Base-by-base conservation (phyloP, 2,113 vertebrate species). In the Nibea coibor region DNA sequence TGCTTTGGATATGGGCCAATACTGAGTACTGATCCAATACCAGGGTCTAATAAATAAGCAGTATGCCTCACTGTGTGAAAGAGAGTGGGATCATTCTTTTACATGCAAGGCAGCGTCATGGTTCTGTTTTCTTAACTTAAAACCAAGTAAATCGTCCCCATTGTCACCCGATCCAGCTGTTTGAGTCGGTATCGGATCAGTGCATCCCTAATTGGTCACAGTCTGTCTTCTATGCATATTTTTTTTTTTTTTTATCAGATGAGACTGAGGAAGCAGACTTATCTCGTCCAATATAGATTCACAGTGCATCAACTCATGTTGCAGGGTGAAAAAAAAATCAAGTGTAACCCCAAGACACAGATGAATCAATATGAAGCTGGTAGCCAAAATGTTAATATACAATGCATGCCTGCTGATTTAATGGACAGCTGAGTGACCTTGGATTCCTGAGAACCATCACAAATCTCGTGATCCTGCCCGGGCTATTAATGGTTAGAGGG, bases 311-410 rank as follows among this genome's bases (percentile, higher is more conserved):
- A 26, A 65, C 65, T 85, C 53, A 12, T 76, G 67, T 83, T 80
- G 69, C 63, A 59, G 43, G 65, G 43, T 62, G 57, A 1, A 35
- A 35, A 35, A 35, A 81, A 83, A 85, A 88, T 84, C 57, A 70
- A 58, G 72, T 77, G 72, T 65, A 59, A 65, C 87, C 79, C 53
- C 20, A 45, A 83, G 84, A 81, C 48, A 61, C 47, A 11, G 58
- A 72, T 59, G 28, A 72, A 85, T 89, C 85, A 15, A 90, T 91
- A 85, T 28, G 17, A 58, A 75, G 84, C 85, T 39, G 62, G 45
- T 43, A 81, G 53, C 53, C 39, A 58, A 65, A 80, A 85, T 83
- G 35, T n/a, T 72, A 78, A 87, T 83, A 17, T 85, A 72, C 58
- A 56, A 53, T 80, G 63, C 75, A 54, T 56, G 35, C 39, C 28